Evolutionary conservation across 2,888 invertebrate genomes (phyloP), one percentile per base, ranked within the genome.

Genomic region (Cryptocheilus praepositus): DNA sequence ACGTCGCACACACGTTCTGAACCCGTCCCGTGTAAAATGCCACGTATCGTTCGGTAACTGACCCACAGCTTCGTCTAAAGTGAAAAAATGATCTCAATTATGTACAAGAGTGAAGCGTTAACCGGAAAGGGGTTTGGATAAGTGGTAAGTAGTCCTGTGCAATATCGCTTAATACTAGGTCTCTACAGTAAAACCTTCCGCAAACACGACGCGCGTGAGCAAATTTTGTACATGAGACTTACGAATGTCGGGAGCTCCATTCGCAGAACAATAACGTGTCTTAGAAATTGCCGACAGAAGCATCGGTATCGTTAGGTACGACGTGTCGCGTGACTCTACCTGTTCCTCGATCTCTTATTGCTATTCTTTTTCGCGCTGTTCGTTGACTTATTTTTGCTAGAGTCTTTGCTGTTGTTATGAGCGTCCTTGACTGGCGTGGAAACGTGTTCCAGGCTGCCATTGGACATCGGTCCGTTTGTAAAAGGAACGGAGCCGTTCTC

Each of bases 281-380:
- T 49, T 25, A 49, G 46, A 1, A 16, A 60, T 43, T n/a, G 28
- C 21, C 16, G 28, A 52, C 13, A 19, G 22, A 43, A 55, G 13
- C 3, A 4, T 11, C 2, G 21, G 36, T 3, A 21, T 55, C 43
- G 28, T 4, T 55, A 16, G 15, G 49, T 46, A 5, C 21, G 13
- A 36, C 36, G 36, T 11, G 36, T 11, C 11, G 36, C 36, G 0
- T 21, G 57, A 57, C 18, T 85, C 91, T 93, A 96, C 90, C 95
- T 93, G 89, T 95, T 95, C 82, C 95, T 92, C 19, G 95, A 93
- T 89, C 96, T 95, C 87, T 96, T 96, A 84, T 93, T 95, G 79
- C 92, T 93, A 85, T 91, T 94, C 83, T 95, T 95, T 88, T 95
- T 95, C 71, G 92, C 93, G 85, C 90, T 90, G 73, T 88, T 89